Evolutionary conservation across 2,113 vertebrate genomes (phyloP).

Genomic region (Hydrolagus affinis): DNA sequence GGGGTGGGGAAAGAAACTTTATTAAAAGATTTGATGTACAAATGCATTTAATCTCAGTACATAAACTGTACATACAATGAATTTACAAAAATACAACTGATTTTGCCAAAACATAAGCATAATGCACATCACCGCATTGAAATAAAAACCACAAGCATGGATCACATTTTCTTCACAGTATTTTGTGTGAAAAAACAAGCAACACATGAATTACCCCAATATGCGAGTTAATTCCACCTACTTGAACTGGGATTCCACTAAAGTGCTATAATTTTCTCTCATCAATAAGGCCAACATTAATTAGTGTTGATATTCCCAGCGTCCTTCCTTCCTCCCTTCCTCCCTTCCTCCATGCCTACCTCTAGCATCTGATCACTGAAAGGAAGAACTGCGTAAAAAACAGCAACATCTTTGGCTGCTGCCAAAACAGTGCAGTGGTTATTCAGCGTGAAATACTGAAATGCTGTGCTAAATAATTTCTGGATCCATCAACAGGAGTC

Average conservation of each 20-base stretch:
- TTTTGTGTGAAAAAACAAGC: not conserved
- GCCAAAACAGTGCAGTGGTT: not conserved
- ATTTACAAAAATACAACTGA: constrained; percentile 32
- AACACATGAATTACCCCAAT: constrained; percentile 7
- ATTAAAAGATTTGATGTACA: constrained; percentile 23
- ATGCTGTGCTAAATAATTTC: not conserved
- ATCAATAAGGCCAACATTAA: not conserved
- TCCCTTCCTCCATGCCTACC: no score
- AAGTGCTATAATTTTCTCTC: constrained; percentile 22
- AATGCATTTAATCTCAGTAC: not conserved
- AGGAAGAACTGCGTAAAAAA: not conserved
- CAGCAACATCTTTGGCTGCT: not conserved
- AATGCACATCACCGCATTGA: constrained; percentile 21
- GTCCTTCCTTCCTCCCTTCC: no score
- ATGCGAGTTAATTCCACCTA: constrained; percentile 10
- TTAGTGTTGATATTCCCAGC: no score
- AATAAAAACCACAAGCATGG: not conserved
- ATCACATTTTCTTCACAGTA: constrained; percentile 7
- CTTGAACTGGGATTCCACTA: constrained; percentile 23
- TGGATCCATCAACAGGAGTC: not conserved
- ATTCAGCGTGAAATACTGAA: not conserved
- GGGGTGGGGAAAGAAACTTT: not conserved
- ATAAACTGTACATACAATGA: constrained; percentile 31
- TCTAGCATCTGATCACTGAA: not conserved
- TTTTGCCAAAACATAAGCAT: constrained; percentile 26